Base-by-base conservation (phyloP, 2,113 vertebrate species). In the Hypocryptadius cinnamomeus region DNA sequence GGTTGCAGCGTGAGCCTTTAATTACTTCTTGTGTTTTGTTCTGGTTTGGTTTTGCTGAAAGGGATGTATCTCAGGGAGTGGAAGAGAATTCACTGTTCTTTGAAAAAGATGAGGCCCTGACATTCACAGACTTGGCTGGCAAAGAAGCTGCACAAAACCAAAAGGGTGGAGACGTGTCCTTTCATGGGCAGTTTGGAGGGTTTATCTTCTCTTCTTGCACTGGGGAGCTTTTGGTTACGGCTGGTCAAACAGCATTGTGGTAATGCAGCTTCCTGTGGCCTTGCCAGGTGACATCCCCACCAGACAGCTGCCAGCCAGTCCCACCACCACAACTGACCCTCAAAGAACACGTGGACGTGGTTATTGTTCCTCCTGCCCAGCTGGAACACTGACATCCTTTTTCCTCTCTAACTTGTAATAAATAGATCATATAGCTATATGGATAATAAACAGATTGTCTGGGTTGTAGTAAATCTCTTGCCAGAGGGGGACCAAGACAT, bases 241-340 rank as follows among this genome's bases (percentile, higher is more conserved):
- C 95, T 94, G 87, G 93, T 96, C 82, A 47, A 90, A 92, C 88
- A 95, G 94, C 95, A 88, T 78, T 96, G 94, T 96, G 93, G 95
- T 92, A 56, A 79, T 81, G 92, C 85, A 69, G 95, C 97, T 98
- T 96, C 95, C 91, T 93, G 80, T 79, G 85, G 65, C 93, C 94
- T 85, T 91, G 94, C 96, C 97, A 97, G 94, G 88, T 97, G 96
- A 97, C 95, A 70, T 94, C 17, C 68, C 91, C 94, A 94, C 96
- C 54, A 92, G 60, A 22, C 27, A 84, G 95, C 92, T 59, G 42
- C 37, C 3, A 3, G 95, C 89, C 97, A 95, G 86, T 76, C 87
- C 94, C 70, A 89, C 45, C 93, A 81, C 83, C 94, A 92, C 74
- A 65, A 85, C 85, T 93, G 54, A 92, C 91, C 77, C 78, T 97